Base-by-base conservation (phyloP, 2,113 vertebrate species). In the Anser brachyrhynchus region DNA sequence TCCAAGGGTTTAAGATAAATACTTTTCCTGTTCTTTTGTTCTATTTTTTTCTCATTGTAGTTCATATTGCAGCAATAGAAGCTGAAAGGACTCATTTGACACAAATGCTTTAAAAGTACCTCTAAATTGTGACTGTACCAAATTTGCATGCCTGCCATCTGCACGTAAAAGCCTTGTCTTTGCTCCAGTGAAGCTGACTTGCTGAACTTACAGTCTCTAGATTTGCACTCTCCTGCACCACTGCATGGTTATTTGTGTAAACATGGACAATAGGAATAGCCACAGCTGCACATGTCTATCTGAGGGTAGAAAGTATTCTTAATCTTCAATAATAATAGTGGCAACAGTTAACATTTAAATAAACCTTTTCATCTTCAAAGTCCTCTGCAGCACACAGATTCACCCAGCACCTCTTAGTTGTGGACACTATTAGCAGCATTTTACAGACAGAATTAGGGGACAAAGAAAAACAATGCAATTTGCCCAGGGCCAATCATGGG, bases 121-220 rank as follows among this genome's bases (percentile, higher is more conserved):
- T 96, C 79, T 78, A 69, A 94, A 95, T 82, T 61, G 79, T 94
- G 80, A 86, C 86, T 57, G n/a, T 78, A 89, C 29, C 65, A 57
- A 91, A 96, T 97, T 94, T 95, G 73, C 93, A 95, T 95, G 88
- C 86, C 76, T 87, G 90, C 92, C 95, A 92, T 95, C 90, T 96
- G 93, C 93, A 89, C 80, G 77, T 26, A 41, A 84, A 94, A 84
- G 13, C 62, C 41, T 77, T 86, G 43, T 78, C 76, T 93, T 93
- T 90, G 86, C 95, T 93, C 69, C 73, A 84, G 76, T 19, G 54
- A 92, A 93, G 76, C 90, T 81, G 76, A 46, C 55, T 91, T 72
- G 46, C 72, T 93, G 90, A 93, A 94, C 83, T 74, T 65, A 61
- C 64, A 75, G 33, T 31, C 69, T 77, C 59, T 51, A 41, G 62